Evolutionary conservation across 2,888 invertebrate genomes (phyloP).

Genomic region (Amiota minor): DNA sequence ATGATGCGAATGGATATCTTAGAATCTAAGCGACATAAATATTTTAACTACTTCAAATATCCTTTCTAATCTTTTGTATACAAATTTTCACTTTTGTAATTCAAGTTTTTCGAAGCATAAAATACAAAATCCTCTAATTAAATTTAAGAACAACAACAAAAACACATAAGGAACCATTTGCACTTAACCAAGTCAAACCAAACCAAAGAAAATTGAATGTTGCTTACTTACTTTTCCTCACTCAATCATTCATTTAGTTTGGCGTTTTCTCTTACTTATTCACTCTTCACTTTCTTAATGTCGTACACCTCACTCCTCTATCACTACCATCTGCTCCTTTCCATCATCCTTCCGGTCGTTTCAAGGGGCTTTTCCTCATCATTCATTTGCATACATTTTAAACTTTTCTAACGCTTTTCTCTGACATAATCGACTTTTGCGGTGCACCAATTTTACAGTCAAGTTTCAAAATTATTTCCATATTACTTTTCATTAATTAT

Average conservation of each 20-base stretch:
- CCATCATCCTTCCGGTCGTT: slow-evolving; percentile 39
- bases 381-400: too few relatives aligned
- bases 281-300: too few relatives aligned
- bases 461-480: slow-evolving; percentile 42
- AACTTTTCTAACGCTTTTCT: too few relatives aligned
- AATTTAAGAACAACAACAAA: slow-evolving; percentile 17
- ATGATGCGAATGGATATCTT: too few relatives aligned
- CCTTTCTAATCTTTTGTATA: not conserved
- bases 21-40: too few relatives aligned
- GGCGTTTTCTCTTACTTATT: too few relatives aligned
- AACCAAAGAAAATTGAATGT: too few relatives aligned
- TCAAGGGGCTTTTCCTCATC: slow-evolving; percentile 34
- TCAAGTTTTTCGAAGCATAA: slow-evolving; percentile 7
- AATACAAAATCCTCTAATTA: slow-evolving; percentile 19
- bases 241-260: too few relatives aligned
- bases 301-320: slow-evolving; percentile 9
- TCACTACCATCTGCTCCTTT: slow-evolving; percentile 34
- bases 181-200: too few relatives aligned
- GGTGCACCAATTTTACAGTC: slow-evolving; percentile 48
- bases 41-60: too few relatives aligned
- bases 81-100: slow-evolving; percentile 1
- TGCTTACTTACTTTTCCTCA: too few relatives aligned
- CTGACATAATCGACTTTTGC: slow-evolving; percentile 41
- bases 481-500: slow-evolving; percentile 64
- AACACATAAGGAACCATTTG: not conserved